Percentiles rank a stretch among this genome's conserved stretches.
Conservation (phyloP, 2,113 vertebrate species). For the Rynchops niger region DNA sequence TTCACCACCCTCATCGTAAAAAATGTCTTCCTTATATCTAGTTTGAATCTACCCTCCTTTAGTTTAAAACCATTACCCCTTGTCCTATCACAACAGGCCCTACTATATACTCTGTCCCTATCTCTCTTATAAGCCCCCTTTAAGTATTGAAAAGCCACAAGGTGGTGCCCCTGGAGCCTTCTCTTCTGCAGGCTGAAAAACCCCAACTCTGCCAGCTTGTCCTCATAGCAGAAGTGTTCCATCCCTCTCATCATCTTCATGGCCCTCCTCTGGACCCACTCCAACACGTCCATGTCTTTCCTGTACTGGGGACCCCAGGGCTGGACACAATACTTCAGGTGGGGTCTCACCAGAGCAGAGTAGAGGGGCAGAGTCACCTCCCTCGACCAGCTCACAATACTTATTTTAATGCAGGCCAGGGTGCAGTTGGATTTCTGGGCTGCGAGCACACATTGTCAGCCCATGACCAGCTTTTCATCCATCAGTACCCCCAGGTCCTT, state of each 20-base stretch:
- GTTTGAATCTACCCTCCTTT: not conserved
- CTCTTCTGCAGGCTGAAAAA: not conserved
- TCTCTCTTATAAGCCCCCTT: not conserved
- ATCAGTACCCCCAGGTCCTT: not conserved
- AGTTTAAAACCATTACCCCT: not conserved
- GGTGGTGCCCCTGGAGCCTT: not conserved
- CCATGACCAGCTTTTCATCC: not conserved
- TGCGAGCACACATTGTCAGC: fast-evolving
- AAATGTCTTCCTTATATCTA: not conserved
- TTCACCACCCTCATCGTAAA: not conserved
- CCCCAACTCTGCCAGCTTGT: not conserved
- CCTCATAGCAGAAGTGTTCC: not conserved
- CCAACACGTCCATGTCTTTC: not conserved
- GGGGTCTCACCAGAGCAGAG: not conserved
- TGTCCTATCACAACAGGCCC: not conserved
- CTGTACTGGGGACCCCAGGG: not conserved
- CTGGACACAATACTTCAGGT: not conserved
- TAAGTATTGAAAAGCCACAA: not conserved
- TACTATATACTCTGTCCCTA: not conserved
- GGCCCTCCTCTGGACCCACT: not conserved
- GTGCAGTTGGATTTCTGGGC: fast-evolving
- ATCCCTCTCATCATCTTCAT: not conserved
- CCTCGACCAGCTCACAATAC: fast-evolving
- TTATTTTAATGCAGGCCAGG: not conserved
- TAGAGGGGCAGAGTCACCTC: not conserved